Evolutionary conservation across 2,797 vertebrate genomes (phyloP).

Genomic region (Gymnodraco acuticeps): DNA sequence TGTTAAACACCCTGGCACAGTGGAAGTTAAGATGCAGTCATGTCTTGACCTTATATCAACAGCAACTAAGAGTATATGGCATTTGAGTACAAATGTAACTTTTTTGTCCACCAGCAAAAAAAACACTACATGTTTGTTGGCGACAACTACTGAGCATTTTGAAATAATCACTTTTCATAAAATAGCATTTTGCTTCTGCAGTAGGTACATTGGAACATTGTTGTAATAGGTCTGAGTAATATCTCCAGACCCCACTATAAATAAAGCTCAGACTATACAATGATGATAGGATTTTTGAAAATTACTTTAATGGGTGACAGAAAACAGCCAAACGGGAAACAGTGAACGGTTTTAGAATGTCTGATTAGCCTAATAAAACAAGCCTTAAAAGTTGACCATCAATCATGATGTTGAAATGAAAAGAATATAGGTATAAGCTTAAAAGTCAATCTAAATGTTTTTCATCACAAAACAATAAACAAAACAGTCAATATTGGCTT

Average conservation of each 20-base stretch:
- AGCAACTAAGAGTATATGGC: background rate
- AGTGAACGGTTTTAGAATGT: background rate
- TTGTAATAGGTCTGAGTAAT: too few species aligned
- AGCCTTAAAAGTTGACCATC: background rate
- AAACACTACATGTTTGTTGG: too few species aligned
- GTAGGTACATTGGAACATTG: background rate
- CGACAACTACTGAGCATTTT: background rate
- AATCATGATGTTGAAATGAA: background rate
- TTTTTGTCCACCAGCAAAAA: too few species aligned
- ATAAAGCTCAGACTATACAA: too few species aligned
- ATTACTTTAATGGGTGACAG: background rate
- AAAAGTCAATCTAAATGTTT: background rate
- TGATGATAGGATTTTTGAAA: background rate
- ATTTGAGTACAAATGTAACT: background rate
- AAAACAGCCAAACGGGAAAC: background rate
- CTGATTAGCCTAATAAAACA: background rate
- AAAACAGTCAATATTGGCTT: background rate
- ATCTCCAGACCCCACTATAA: too few species aligned
- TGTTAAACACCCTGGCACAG: background rate
- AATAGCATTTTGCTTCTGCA: background rate
- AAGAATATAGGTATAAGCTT: background rate
- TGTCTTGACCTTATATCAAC: background rate
- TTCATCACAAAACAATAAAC: background rate
- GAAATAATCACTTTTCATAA: background rate
- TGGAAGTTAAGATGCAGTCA: slow-evolving; percentile 1